phyloP scores from a whole-genome alignment of 1,140 invertebrate species.

The Magallana angulata region DNA sequence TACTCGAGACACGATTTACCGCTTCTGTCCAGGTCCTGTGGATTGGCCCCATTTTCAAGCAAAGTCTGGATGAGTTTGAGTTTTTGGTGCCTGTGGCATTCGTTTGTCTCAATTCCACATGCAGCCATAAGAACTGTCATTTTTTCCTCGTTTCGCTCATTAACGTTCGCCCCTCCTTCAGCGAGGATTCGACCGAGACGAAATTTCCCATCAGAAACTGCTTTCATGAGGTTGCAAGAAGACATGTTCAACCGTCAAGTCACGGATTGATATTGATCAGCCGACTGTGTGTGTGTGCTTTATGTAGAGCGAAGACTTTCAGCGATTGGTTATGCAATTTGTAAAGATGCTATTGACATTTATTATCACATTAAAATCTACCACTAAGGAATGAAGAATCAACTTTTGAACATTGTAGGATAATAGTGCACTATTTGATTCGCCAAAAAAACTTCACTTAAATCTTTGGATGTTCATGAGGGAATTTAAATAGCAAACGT shows the following conservation, averaged over 20 bases:
- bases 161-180: slow-evolving; percentile 11
- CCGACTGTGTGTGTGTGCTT: background rate
- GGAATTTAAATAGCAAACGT: no score
- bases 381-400: no score
- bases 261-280: background rate
- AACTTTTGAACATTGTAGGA: no score
- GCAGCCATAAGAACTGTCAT: slow-evolving; percentile 11
- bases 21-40: background rate
- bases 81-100: background rate
- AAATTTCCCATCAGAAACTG: background rate
- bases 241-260: slow-evolving; percentile 1
- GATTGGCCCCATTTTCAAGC: slow-evolving; percentile 24
- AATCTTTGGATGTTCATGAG: no score
- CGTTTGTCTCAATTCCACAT: background rate
- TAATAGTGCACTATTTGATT: no score
- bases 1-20: background rate
- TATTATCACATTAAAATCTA: no score
- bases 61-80: slow-evolving; percentile 19
- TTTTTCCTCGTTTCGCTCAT: background rate
- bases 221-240: background rate
- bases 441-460: no score
- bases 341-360: no score
- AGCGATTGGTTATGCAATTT: no score
- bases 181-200: background rate
- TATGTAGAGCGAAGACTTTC: background rate